Evolutionary conservation across 2,888 invertebrate genomes (phyloP), one percentile per base, ranked within the genome.

Genomic region (Brachyopa scutellaris): DNA sequence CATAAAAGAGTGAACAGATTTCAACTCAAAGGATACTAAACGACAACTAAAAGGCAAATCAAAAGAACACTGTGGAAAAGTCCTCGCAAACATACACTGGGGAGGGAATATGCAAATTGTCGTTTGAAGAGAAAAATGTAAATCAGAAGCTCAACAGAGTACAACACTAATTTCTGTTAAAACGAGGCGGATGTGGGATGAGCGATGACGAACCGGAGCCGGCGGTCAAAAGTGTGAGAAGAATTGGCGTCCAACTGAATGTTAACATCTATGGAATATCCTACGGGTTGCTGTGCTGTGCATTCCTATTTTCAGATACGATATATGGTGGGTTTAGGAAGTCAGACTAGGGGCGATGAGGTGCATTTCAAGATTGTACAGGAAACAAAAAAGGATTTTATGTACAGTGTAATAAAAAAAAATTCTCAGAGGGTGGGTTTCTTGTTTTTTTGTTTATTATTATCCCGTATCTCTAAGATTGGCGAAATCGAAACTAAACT

Each of bases 41-140:
- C 73, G 74, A 74, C 79, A 80, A 80, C 79, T 80, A 80, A 80
- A 80, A 80, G 49, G 74, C 74, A 62, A 80, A 74, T 80, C 79
- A 80, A 80, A 80, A 67, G 40, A 69, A 55, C 49, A 74, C 47
- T 47, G 55, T 29, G 4, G 15, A 47, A 15, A 47, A 61, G 51
- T 73, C 62, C 9, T 11, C 19, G 38, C 64, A 47, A 23, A 74
- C 31, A 45, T 47, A 73, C 40, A 31, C 9, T 40, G 55, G 55
- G n/a, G 15, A 21, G 29, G 42, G 23, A 21, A 38, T 45, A 69
- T 45, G 47, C 53, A 77, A 62, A 62, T 62, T 57, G 69, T 77
- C 70, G 42, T 78, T 64, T 59, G 42, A 64, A 51, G 21, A 72
- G 57, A 29, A 51, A 53, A 47, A 53, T 57, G 51, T 11, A 9